Evolutionary conservation across 1,140 invertebrate genomes (phyloP), one percentile per base, ranked within the genome.

Genomic region (Chymomyza costata): DNA sequence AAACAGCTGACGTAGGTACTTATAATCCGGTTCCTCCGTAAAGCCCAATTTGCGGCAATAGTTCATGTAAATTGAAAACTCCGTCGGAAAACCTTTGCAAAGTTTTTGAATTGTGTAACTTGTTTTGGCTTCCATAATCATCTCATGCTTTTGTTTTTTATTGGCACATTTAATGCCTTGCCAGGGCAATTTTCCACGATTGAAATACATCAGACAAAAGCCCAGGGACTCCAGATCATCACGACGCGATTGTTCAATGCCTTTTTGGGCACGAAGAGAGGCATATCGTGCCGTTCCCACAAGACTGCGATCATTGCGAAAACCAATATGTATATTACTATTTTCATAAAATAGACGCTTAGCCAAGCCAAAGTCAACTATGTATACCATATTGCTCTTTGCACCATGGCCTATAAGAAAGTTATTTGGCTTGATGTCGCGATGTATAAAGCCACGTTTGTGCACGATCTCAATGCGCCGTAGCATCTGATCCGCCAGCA

Each of bases 321-420:
- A 97, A 1, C 88, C 86, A 87, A 98, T 97, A 87, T 98, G 96
- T 58, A 89, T 85, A 70, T 94, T 89, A 41, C 94, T 93, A 73
- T 94, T 91, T 63, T 90, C 90, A 83, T 97, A 95, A 39, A 95
- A 88, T 85, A 92, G 97, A 87, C 97, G 97, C 87, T 98, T 97
- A 49, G 96, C 96, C 69, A 97, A 88, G 47, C 96, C 96, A 88
- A 97, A 98, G 87, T 98, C 96, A 85, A 98, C 97, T 81, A 97
- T n/a, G n/a, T n/a, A n/a, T n/a, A n/a, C n/a, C n/a, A n/a, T 91
- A 87, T 97, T 97, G 88, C 95, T 96, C 76, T 95, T 94, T 45
- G 94, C 90, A 8, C 95, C 95, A 85, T 96, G 96, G 53, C 96
- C 96, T 95, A 99, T 98, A 45, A 99, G 89, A 89, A 99, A 99